These are phyloP conservation scores for Campoplex capitator DNA, from an alignment of 2,888 invertebrate genomes.

Conservation along the genomic window DNA sequence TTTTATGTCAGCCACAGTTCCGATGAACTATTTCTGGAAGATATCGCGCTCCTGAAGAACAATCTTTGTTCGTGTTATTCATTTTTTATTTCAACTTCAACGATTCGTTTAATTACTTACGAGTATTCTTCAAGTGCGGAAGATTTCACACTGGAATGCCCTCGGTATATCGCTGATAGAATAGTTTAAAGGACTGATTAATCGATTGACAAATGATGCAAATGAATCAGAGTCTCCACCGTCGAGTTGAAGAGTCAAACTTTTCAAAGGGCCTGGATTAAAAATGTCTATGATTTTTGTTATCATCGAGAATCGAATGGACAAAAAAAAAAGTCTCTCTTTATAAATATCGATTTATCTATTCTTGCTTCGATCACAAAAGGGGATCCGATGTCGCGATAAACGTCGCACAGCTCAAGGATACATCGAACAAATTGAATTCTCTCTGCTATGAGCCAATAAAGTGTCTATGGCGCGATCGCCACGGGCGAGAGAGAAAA, in stretches of 20 bases:
- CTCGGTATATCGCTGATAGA: background rate
- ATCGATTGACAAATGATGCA: background rate
- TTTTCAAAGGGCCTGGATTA: background rate
- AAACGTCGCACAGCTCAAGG: conserved; percentile 64
- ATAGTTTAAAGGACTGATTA: background rate
- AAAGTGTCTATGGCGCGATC: conserved; percentile 52
- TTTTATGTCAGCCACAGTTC: background rate
- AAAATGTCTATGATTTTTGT: background rate
- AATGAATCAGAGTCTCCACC: background rate
- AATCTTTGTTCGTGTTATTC: background rate
- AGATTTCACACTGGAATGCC: too few relatives aligned
- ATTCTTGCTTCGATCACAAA: conserved; percentile 58
- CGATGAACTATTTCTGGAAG: background rate
- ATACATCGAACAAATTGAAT: conserved; percentile 68
- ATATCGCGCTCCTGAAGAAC: background rate
- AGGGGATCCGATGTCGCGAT: conserved; percentile 65
- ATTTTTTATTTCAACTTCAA: background rate
- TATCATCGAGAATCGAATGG: conserved; percentile 19
- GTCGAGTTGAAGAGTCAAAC: background rate
- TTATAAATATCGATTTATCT: conserved; percentile 35
- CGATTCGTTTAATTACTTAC: background rate
- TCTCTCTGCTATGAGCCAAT: conserved; percentile 52
- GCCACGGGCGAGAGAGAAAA: conserved; percentile 41
- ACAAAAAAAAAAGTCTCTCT: conserved; percentile 37
- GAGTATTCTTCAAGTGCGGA: background rate